A percentile compares a stretch with the other conserved stretches of the same genome.
Evolutionary conservation across 2,797 vertebrate species (phyloP).

Genomic region (Melanotaenia maccullochi): DNA sequence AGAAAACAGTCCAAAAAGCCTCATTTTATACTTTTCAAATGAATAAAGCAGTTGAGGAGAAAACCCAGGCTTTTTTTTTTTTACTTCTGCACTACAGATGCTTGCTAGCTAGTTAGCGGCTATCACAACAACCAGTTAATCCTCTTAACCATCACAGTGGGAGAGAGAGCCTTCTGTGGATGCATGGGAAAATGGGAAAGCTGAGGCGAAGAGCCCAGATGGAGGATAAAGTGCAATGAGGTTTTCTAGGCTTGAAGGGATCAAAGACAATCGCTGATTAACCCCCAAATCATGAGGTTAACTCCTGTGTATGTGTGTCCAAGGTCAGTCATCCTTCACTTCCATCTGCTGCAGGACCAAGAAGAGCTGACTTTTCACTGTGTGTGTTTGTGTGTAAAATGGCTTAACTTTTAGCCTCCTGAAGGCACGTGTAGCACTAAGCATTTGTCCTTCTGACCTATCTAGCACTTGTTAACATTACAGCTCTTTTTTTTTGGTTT

Average conservation of each 20-base stretch:
- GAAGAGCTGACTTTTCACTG: constrained; percentile 40
- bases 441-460: constrained; percentile 54
- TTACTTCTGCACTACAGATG: constrained; percentile 12
- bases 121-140: constrained; percentile 51
- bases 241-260: constrained; percentile 60
- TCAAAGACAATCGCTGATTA: constrained; percentile 71
- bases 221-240: constrained; percentile 56
- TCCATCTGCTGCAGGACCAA: constrained; percentile 40
- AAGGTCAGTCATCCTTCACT: constrained; percentile 37
- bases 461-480: constrained; percentile 3
- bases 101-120: constrained; percentile 34
- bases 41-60: constrained; percentile 16
- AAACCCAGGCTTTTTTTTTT: background rate
- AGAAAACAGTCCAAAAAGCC: constrained; percentile 3
- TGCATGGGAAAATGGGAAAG: constrained; percentile 30
- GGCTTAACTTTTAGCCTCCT: constrained; percentile 64
- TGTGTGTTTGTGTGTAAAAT: constrained; percentile 38
- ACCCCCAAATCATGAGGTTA: constrained; percentile 49
- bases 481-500: constrained; percentile 10
- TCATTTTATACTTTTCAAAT: background rate
- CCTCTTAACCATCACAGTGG: constrained; percentile 48
- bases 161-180: constrained; percentile 37
- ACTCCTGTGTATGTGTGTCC: constrained; percentile 5
- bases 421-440: constrained; percentile 63
- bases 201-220: constrained; percentile 66